Evolutionary conservation across 1,140 invertebrate species (phyloP), one percentile per base, ranked within the genome.

Genomic region (Lordiphosa stackelbergi): DNA sequence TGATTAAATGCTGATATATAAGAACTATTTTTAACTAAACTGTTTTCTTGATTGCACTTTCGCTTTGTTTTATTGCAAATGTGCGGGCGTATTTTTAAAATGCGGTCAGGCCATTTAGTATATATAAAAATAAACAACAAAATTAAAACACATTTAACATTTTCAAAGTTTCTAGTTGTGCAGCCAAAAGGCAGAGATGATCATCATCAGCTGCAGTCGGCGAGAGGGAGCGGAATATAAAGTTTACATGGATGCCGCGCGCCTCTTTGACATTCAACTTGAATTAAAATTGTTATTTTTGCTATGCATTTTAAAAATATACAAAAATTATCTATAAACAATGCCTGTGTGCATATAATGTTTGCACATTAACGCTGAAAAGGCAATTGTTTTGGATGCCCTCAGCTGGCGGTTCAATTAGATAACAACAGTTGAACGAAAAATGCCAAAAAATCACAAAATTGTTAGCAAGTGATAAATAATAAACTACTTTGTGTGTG

Each of bases 21-120:
- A 28, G 11, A 49, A 42, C 58, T 79, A 79, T 79, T 73, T 79
- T 64, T 73, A 78, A 61, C 40, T 41, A 53, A 55, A 55, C 38
- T 55, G 43, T 75, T 66, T 56, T 58, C 22, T 55, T 59, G 13
- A 53, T 24, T 53, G 40, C 72, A 69, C 71, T 63, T 66, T 73
- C 53, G 58, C 53, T 63, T 59, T 59, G 52, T 66, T 63, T 42
- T 40, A 45, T 13, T 53, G 41, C 41, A 49, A 61, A 40, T 47
- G 70, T 61, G 58, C 64, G 68, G 54, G 70, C 31, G 31, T 36
- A 37, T 12, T 31, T 56, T 54, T 52, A 38, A 59, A 74, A 73
- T 71, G 59, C 64, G 65, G 69, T 69, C 69, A 60, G 35, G 35
- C 53, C 12, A 45, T 73, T 73, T 49, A 59, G 40, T 55, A 41